Percentiles rank a stretch among this genome's conserved stretches.
These are phyloP conservation scores for Trissolcus japonicus DNA, from an alignment of 2,888 invertebrate species.

Conservation along the genomic window DNA sequence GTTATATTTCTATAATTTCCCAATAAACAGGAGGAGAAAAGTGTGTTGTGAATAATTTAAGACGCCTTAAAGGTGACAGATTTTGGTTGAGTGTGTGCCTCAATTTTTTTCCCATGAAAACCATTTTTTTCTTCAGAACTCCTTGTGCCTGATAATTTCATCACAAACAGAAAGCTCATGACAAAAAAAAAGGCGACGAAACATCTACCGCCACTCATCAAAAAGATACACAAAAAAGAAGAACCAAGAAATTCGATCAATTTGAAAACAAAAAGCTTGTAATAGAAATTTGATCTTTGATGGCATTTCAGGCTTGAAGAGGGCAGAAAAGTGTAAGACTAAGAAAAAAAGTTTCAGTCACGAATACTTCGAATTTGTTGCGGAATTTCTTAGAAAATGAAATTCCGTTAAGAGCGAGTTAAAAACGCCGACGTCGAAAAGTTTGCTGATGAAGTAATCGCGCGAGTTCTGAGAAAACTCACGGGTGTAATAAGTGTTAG, in stretches of 20 bases:
- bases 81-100: constrained; percentile 23
- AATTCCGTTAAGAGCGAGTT: constrained; percentile 7
- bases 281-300: constrained; percentile 1
- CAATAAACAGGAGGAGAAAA: constrained; percentile 33
- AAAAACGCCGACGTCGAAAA: constrained; percentile 17
- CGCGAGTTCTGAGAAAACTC: constrained; percentile 19
- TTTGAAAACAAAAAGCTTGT: neutral
- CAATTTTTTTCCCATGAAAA: neutral
- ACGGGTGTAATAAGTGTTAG: constrained; percentile 24
- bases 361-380: constrained; percentile 7
- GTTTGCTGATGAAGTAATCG: constrained; percentile 27
- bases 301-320: neutral
- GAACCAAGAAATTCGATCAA: neutral
- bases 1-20: constrained; percentile 38
- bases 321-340: neutral
- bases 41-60: constrained; percentile 43
- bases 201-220: too few relatives aligned
- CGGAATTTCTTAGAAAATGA: constrained; percentile 2
- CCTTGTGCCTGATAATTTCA: too few relatives aligned
- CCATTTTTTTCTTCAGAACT: constrained; percentile 5
- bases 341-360: constrained; percentile 4
- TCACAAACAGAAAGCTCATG: too few relatives aligned
- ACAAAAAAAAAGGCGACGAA: too few relatives aligned
- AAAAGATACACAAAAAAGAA: neutral
- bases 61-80: constrained; percentile 28